Evolutionary conservation across 2,113 vertebrate genomes (phyloP).

Genomic region (Carlito syrichta): DNA sequence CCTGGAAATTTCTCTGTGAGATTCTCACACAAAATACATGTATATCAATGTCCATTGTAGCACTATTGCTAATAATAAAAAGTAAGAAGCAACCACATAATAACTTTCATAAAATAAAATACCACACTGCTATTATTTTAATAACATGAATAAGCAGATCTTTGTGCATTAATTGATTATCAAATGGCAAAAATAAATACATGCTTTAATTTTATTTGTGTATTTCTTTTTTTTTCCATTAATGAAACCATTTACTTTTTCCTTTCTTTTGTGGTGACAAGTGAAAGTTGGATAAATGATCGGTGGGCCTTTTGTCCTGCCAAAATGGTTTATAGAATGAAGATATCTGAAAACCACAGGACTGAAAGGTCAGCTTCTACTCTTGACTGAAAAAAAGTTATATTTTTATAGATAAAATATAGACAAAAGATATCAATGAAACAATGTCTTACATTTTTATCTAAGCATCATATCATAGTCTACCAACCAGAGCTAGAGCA

Average conservation of each 20-base stretch:
- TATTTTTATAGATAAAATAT: not conserved
- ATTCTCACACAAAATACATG: not conserved
- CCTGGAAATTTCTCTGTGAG: not conserved
- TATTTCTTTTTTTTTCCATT: slow-evolving; percentile 9
- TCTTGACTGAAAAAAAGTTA: not conserved
- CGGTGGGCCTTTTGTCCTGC: not conserved
- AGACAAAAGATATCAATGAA: not conserved
- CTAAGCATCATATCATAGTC: not conserved
- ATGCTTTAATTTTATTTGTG: not conserved
- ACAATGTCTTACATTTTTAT: not conserved
- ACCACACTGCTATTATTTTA: too few species aligned
- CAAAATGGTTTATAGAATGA: not conserved
- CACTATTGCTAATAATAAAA: not conserved
- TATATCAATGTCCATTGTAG: not conserved
- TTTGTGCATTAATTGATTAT: not conserved
- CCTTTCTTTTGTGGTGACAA: not conserved
- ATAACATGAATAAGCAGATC: not conserved
- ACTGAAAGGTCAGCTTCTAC: not conserved
- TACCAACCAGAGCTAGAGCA: not conserved
- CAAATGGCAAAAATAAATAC: not conserved
- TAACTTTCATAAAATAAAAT: not conserved
- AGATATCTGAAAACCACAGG: slow-evolving; percentile 5
- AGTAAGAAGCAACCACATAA: not conserved
- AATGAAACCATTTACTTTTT: not conserved
- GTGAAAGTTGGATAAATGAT: not conserved